Evolutionary conservation across 2,113 vertebrate genomes (phyloP).

Genomic region (Hyperopisus bebe): DNA sequence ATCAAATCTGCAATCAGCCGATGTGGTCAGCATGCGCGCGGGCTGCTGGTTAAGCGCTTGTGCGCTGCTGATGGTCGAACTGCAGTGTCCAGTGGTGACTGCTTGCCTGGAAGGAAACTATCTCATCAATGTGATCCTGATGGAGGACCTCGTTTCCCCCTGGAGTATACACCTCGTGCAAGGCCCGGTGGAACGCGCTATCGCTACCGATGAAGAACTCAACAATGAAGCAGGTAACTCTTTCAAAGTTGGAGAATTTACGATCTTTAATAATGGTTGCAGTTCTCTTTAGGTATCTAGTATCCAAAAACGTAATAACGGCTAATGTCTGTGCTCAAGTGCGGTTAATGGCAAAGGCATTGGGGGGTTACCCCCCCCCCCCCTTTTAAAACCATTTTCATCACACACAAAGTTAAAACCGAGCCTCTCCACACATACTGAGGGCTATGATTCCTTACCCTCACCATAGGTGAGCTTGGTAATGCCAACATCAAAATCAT

Average conservation of each 20-base stretch:
- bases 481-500: not conserved
- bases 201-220: slow-evolving; percentile 46
- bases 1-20: too few species aligned
- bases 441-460: not conserved
- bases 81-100: slow-evolving; percentile 13
- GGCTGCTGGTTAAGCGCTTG: slow-evolving; percentile 16
- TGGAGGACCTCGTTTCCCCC: slow-evolving; percentile 68
- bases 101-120: slow-evolving; percentile 18
- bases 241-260: not conserved
- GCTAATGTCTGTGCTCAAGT: not conserved
- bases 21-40: not conserved
- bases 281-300: not conserved
- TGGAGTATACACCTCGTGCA: slow-evolving; percentile 51
- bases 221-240: slow-evolving; percentile 44
- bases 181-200: slow-evolving; percentile 54
- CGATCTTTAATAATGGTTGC: not conserved
- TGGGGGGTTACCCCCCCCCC: too few species aligned
- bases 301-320: not conserved
- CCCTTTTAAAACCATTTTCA: not conserved
- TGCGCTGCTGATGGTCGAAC: slow-evolving; percentile 32
- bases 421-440: not conserved
- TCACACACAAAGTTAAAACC: not conserved
- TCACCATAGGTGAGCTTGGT: not conserved
- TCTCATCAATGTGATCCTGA: slow-evolving; percentile 73
- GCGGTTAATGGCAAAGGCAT: too few species aligned